These are phyloP conservation scores for Dendropsophus ebraccatus DNA, from an alignment of 2,113 vertebrate species.

Conservation along the genomic window DNA sequence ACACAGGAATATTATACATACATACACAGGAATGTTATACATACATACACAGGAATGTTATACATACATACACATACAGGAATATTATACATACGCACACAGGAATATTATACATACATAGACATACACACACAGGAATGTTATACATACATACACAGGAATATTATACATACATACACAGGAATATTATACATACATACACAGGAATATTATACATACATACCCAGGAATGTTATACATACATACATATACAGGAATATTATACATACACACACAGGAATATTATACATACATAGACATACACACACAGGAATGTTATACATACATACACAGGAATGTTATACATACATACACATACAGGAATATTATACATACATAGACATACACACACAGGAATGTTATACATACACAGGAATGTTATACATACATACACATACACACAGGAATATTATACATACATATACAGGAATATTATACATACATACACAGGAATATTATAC, in stretches of 20 bases:
- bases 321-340: too few species aligned
- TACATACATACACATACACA: neutral
- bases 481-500: neutral
- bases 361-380: neutral
- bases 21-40: too few species aligned
- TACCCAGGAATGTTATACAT: neutral
- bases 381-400: neutral
- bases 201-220: neutral
- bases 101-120: too few species aligned
- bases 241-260: too few species aligned
- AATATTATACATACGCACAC: too few species aligned
- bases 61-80: neutral
- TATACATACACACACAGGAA: too few species aligned
- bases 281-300: too few species aligned
- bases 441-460: too few species aligned
- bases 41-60: neutral
- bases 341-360: too few species aligned
- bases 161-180: neutral
- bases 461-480: too few species aligned
- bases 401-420: neutral
- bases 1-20: neutral
- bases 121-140: too few species aligned
- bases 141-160: neutral
- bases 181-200: neutral
- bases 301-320: too few species aligned